These are phyloP conservation scores for Notiomystis cincta DNA, from an alignment of 2,113 vertebrate species.

Conservation along the genomic window DNA sequence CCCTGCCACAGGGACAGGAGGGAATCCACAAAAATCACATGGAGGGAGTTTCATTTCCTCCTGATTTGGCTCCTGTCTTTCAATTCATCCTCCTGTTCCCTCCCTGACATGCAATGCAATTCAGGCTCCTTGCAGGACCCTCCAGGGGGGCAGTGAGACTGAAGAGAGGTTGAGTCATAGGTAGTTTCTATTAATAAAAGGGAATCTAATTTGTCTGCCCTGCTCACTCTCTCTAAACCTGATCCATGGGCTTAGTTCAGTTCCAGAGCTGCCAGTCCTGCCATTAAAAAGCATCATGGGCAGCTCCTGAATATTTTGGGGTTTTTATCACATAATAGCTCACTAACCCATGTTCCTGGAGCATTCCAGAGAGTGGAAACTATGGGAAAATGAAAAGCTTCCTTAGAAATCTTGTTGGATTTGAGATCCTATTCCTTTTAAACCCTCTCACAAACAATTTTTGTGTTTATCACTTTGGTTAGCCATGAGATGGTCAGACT, in stretches of 20 bases:
- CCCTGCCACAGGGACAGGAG: background rate
- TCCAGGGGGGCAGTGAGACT: background rate
- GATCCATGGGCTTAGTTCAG: background rate
- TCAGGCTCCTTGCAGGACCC: background rate
- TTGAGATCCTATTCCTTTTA: background rate
- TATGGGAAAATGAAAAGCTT: background rate
- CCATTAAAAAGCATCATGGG: background rate
- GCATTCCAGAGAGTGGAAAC: background rate
- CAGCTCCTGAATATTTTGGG: background rate
- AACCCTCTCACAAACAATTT: background rate
- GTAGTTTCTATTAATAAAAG: constrained; percentile 36
- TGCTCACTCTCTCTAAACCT: background rate
- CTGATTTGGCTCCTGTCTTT: background rate
- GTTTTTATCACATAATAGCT: background rate
- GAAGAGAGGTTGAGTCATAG: background rate
- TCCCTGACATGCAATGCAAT: background rate
- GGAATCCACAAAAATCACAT: background rate
- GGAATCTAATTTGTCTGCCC: background rate
- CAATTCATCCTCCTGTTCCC: background rate
- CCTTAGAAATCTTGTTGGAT: background rate
- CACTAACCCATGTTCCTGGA: background rate
- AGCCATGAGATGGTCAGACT: background rate
- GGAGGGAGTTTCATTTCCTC: background rate
- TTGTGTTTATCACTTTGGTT: background rate
- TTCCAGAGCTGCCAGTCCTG: background rate